phyloP scores from a whole-genome alignment of 2,113 vertebrate genomes.

The Mus spicilegus region DNA sequence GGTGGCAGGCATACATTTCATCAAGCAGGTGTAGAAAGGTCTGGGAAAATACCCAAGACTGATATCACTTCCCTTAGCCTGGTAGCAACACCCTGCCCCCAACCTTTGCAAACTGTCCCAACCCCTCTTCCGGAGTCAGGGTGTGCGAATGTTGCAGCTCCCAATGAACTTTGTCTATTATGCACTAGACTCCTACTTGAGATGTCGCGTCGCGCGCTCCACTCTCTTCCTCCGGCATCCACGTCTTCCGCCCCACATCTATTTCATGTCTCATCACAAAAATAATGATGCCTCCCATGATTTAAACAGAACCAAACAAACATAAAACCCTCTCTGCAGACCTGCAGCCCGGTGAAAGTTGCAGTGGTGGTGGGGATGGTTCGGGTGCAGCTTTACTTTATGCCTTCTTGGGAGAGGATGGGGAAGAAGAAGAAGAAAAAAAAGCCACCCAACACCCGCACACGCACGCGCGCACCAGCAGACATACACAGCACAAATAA shows the following conservation, averaged over 20 bases:
- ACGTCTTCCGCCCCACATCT: slow-evolving; percentile 79
- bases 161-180: slow-evolving; percentile 86
- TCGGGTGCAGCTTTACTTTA: slow-evolving; percentile 82
- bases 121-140: neutral
- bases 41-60: neutral
- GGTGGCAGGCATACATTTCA: neutral
- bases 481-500: slow-evolving; percentile 85
- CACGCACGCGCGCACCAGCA: slow-evolving; percentile 78
- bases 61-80: slow-evolving; percentile 7
- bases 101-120: slow-evolving; percentile 49
- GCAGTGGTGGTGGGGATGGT: slow-evolving; percentile 76
- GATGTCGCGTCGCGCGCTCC: slow-evolving; percentile 71
- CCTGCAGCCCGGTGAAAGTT: slow-evolving; percentile 87
- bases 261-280: slow-evolving; percentile 87
- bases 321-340: slow-evolving; percentile 83
- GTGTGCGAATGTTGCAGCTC: slow-evolving; percentile 75
- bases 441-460: slow-evolving; percentile 68
- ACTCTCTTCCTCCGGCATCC: slow-evolving; percentile 59
- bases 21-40: neutral
- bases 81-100: neutral
- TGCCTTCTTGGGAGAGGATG: slow-evolving; percentile 81
- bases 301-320: slow-evolving; percentile 66
- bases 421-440: neutral
- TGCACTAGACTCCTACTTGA: slow-evolving; percentile 78
- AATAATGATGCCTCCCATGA: slow-evolving; percentile 89